Evolutionary conservation across 2,888 invertebrate genomes (phyloP).

Genomic region (Hydriomena furcata): DNA sequence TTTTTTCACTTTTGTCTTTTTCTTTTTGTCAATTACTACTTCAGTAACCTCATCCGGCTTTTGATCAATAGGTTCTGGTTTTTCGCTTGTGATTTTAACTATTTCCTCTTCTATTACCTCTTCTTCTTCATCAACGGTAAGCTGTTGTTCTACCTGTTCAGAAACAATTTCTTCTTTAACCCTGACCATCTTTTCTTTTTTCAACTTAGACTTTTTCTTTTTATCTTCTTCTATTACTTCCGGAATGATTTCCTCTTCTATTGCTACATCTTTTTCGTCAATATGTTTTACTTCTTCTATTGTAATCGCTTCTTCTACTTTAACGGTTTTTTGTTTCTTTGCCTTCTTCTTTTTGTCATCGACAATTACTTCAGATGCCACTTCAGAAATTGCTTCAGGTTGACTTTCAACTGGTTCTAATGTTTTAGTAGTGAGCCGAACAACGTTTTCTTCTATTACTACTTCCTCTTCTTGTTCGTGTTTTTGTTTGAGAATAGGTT

Average conservation of each 20-base stretch:
- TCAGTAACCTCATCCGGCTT: conserved; percentile 2
- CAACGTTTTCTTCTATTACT: conserved; percentile 60
- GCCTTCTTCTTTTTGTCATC: conserved; percentile 55
- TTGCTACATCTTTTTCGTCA: conserved; percentile 15
- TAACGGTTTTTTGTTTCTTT: conserved; percentile 36
- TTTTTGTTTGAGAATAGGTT: conserved; percentile 55
- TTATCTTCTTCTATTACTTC: too few species aligned
- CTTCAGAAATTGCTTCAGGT: conserved; percentile 63
- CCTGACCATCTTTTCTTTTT: not conserved
- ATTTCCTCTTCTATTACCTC: conserved; percentile 14
- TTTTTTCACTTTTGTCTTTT: conserved; percentile 12
- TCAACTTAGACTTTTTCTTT: not conserved
- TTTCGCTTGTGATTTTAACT: conserved; percentile 31
- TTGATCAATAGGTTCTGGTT: not conserved
- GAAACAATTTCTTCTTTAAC: not conserved
- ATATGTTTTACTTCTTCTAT: conserved; percentile 20
- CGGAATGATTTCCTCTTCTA: not conserved
- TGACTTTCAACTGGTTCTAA: conserved; percentile 50
- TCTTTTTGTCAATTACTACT: conserved; percentile 1
- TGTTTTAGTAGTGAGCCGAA: conserved; percentile 45
- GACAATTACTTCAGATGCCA: conserved; percentile 64
- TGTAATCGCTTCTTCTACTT: conserved; percentile 46
- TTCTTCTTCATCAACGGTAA: not conserved
- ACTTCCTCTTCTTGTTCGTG: conserved; percentile 63
- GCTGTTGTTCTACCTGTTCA: not conserved